Percentiles rank a stretch among this genome's conserved stretches.
Evolutionary conservation across 2,797 vertebrate species (phyloP).

Genomic region (Discoglossus pictus): DNA sequence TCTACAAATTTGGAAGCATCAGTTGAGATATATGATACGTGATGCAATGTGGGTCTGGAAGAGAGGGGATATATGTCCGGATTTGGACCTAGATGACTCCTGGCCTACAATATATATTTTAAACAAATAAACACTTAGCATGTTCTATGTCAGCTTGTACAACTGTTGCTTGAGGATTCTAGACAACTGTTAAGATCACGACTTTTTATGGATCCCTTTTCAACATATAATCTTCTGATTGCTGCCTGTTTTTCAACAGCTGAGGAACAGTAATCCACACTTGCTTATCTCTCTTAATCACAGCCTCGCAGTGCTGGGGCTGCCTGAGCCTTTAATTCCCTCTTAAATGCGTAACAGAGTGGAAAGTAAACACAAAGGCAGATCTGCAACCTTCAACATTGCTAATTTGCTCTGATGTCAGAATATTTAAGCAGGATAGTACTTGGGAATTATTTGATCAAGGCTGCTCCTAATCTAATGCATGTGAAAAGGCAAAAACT

Average conservation of each 20-base stretch:
- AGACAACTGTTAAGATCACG: constrained; percentile 55
- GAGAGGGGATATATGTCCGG: too few relatives aligned
- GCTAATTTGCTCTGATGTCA: constrained; percentile 82
- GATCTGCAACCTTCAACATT: constrained; percentile 74
- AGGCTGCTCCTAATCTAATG: constrained; percentile 72
- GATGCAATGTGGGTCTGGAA: too few relatives aligned
- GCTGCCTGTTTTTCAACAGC: constrained; percentile 71
- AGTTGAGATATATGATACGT: too few relatives aligned
- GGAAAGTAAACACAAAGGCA: constrained; percentile 81
- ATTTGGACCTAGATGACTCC: too few relatives aligned
- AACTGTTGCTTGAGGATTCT: constrained; percentile 21
- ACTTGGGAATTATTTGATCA: constrained; percentile 75
- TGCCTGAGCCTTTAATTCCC: constrained; percentile 79
- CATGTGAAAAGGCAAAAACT: constrained; percentile 67
- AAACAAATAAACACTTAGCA: too few relatives aligned
- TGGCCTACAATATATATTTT: too few relatives aligned
- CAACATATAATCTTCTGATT: constrained; percentile 75
- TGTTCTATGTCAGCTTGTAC: too few relatives aligned
- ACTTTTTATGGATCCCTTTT: constrained; percentile 66
- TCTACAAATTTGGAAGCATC: too few relatives aligned
- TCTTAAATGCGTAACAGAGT: constrained; percentile 74
- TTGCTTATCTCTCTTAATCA: constrained; percentile 78
- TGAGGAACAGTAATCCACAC: constrained; percentile 75
- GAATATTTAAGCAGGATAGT: constrained; percentile 75
- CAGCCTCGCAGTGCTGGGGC: constrained; percentile 66